Percentiles rank a stretch among this genome's conserved stretches.
These are phyloP conservation scores for Ephestia elutella DNA, from an alignment of 1,140 invertebrate species.

Conservation along the genomic window DNA sequence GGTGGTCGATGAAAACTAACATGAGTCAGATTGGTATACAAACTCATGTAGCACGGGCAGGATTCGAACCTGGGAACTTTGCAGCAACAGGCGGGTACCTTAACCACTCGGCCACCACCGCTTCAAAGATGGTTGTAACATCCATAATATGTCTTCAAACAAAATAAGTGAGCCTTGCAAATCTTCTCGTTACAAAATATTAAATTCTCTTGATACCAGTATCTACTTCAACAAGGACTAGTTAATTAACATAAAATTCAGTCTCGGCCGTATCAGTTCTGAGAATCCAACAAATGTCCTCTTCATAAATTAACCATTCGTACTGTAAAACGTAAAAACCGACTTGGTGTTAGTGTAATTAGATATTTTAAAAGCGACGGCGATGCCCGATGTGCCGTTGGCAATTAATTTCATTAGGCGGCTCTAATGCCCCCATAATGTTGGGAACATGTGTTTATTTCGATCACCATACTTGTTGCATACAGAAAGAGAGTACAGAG, in stretches of 20 bases:
- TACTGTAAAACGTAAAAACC: neutral
- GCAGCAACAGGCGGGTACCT: no score
- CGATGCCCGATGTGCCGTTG: slow-evolving; percentile 23
- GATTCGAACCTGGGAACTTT: no score
- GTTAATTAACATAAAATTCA: neutral
- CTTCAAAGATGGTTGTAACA: no score
- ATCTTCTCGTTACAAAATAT: no score
- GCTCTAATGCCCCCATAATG: slow-evolving; percentile 36
- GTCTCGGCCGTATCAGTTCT: neutral
- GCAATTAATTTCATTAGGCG: slow-evolving; percentile 54
- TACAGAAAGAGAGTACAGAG: neutral
- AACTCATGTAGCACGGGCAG: no score
- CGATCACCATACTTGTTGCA: neutral
- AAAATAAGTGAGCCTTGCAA: no score
- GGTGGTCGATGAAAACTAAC: no score
- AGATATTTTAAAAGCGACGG: slow-evolving; percentile 37
- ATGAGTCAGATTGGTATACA: no score
- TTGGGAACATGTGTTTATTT: slow-evolving; percentile 39
- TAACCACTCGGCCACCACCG: no score
- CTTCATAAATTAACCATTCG: neutral
- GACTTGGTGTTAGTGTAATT: slow-evolving; percentile 29
- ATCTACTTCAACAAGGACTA: neutral
- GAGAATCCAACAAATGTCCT: neutral
- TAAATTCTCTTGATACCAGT: no score
- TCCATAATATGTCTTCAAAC: no score